Base-by-base conservation (phyloP, 2,797 vertebrate genomes). In the Champsocephalus esox region DNA sequence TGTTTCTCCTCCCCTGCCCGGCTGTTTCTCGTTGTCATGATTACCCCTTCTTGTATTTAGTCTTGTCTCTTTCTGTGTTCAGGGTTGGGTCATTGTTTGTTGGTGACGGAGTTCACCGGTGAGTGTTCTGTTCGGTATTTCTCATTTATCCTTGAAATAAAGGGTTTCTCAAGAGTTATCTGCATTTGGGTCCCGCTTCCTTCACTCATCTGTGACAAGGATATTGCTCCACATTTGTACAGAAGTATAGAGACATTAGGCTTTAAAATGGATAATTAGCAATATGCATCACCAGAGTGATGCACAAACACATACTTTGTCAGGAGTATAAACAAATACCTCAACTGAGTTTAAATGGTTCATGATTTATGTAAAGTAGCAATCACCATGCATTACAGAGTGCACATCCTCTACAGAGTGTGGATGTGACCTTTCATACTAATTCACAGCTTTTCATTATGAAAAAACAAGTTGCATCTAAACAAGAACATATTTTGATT, bases 281-380 rank as follows among this genome's bases (percentile, higher is more conserved):
- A 51, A n/a, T 55, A 52, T 38, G 6, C 34, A 7, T 38, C 34
- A 38, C 72, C 63, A 66, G 51, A 73, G n/a, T 21, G 59, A 75
- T 2, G 19, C 41, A 61, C 49, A 75, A 77, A 64, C 49, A 12
- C 77, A 77, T 58, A 54, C 64, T 77, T 12, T 86, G 81, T 79
- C 70, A 61, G 38, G 58, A 66, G 55, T 38, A 9, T 38, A 38
- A 38, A 38, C 34, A 38, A 38, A 38, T 9, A n/a, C 80, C 63
- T 78, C 73, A 69, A 65, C 69, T 59, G 28, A 56, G 75, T 83
- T 82, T 85, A 82, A 87, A 88, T 81, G 77, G 76, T 73, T 41
- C 69, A 76, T 84, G 83, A 91, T 91, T 90, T 89, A 90, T 90
- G 88, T 75, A 87, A 87, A 90, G 70, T 88, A 88, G 82, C 84